Evolutionary conservation across 2,113 vertebrate species (phyloP), one percentile per base, ranked within the genome.

Genomic region (Sorex fumeus): DNA sequence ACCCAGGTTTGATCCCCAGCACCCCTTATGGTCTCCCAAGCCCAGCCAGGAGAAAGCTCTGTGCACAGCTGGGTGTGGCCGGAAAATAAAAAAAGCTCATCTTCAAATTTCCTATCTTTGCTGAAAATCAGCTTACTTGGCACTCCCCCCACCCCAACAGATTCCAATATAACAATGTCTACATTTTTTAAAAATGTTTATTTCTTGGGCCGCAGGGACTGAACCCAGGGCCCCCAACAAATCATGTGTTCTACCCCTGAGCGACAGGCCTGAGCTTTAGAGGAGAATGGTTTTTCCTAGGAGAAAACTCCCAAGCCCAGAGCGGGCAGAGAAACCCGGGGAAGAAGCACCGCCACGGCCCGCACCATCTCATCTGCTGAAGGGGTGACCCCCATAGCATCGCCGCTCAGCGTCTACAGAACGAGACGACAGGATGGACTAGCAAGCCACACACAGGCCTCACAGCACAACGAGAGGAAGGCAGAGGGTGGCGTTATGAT

Each of bases 121-220:
- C 67, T 88, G 84, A 72, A 67, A 90, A 60, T 87, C 36, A 86
- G 30, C 53, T 74, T 91, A 94, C 32, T 76, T 67, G 72, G 81
- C 62, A 57, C 32, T 90, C 32, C 25, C 36, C 45, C 70, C 7
- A 7, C 74, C 79, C 21, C 30, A 83, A 67, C 8, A 69, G 78
- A 72, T 69, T 27, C 88, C 84, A 53, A 19, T 13, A 19, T 19
- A 15, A 53, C 18, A 53, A 53, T 53, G 18, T 11, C 53, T 53
- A 16, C 18, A 19, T 19, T 53, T 53, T 53, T 53, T 40, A 40
- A n/a, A n/a, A n/a, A 53, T 53, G 11, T 53, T 12, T 53, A 53
- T 16, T 53, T 16, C 18, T 53, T 53, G 53, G 53, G 53, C 18
- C 15, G 13, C 53, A 53, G 18, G 53, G 18, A 53, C 18, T 13